Conservation (phyloP, 2,113 vertebrate species). For the Noctilio leporinus region DNA sequence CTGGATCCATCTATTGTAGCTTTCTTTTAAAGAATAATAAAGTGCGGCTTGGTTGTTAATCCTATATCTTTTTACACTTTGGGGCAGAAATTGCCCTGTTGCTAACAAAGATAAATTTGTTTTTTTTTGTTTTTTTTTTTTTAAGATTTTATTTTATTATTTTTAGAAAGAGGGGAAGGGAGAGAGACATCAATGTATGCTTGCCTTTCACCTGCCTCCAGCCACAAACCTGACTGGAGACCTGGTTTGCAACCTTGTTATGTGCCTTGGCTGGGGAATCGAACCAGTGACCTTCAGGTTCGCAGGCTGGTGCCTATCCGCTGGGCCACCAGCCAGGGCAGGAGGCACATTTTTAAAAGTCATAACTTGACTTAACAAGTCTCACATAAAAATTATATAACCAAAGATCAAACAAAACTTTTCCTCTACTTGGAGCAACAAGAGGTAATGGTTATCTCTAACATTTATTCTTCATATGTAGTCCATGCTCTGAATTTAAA, state of each 20-base stretch:
- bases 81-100: not conserved
- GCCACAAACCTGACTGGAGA: too few relatives aligned
- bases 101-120: not conserved
- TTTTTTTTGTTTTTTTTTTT: too few relatives aligned
- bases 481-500: not conserved
- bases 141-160: too few relatives aligned
- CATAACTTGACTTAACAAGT: not conserved
- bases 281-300: too few relatives aligned
- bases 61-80: not conserved
- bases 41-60: not conserved
- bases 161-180: too few relatives aligned
- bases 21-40: not conserved
- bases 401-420: constrained; percentile 4
- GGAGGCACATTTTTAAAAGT: not conserved
- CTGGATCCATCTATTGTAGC: not conserved
- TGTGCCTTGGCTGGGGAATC: too few relatives aligned
- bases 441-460: not conserved
- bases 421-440: not conserved
- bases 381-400: constrained; percentile 6
- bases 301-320: too few relatives aligned
- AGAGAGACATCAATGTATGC: too few relatives aligned
- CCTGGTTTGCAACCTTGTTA: too few relatives aligned
- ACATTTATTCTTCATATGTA: not conserved
- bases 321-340: not conserved
- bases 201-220: too few relatives aligned